Percentiles rank a stretch among this genome's conserved stretches.
These are phyloP conservation scores for Remorina albescens DNA, from an alignment of 2,797 vertebrate genomes.

Conservation along the genomic window DNA sequence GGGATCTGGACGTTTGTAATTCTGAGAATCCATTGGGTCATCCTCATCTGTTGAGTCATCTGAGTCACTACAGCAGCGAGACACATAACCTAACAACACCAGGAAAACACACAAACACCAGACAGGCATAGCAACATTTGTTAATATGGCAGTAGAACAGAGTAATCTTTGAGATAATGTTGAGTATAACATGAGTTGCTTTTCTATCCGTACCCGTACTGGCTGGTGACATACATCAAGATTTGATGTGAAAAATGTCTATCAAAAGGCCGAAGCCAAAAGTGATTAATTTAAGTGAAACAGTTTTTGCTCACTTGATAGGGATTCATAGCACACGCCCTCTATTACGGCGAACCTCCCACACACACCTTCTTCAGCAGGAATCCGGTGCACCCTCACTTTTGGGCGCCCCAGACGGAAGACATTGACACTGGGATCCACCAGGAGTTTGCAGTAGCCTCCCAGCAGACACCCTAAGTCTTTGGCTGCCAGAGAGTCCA, in stretches of 20 bases:
- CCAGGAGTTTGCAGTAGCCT: conserved; percentile 94
- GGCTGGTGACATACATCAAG: conserved; percentile 65
- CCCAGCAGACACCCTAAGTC: conserved; percentile 94
- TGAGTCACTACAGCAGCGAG: conserved; percentile 93
- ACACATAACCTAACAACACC: conserved; percentile 89
- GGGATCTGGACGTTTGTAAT: conserved; percentile 68
- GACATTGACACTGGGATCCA: conserved; percentile 89
- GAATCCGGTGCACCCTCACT: conserved; percentile 89
- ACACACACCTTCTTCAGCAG: conserved; percentile 95
- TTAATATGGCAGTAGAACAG: conserved; percentile 12
- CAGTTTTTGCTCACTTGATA: conserved; percentile 85
- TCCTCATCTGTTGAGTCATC: conserved; percentile 92
- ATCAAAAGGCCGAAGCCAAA: conserved; percentile 72
- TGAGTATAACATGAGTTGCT: conserved; percentile 16
- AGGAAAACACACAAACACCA: conserved; percentile 29
- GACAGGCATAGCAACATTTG: conserved; percentile 30
- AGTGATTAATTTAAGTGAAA: conserved; percentile 74
- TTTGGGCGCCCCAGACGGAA: conserved; percentile 91
- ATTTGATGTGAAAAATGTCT: conserved; percentile 64
- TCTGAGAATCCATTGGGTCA: conserved; percentile 85
- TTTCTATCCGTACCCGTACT: conserved; percentile 69
- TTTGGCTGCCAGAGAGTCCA: conserved; percentile 96
- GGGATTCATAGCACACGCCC: conserved; percentile 86
- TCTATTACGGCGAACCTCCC: conserved; percentile 82
- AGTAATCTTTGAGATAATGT: conserved; percentile 11